Conservation (phyloP, 2,797 vertebrate species). For the Cercopithecus hamlyni region DNA sequence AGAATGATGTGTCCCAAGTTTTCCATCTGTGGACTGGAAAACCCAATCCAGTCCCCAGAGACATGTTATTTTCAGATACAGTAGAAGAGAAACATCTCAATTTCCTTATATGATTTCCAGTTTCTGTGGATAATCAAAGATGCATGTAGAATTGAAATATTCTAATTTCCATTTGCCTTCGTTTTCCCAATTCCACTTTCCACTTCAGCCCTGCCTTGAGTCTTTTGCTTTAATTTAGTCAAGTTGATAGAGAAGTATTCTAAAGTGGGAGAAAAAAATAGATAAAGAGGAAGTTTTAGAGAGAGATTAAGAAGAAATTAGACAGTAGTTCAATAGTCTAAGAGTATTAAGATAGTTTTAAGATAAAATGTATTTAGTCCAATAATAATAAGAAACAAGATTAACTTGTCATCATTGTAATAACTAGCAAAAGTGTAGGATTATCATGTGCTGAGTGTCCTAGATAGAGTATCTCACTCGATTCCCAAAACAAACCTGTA, state of each 20-base stretch:
- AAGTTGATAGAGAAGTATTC: not conserved
- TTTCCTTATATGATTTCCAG: not conserved
- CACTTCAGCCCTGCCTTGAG: not conserved
- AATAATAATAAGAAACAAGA: constrained; percentile 13
- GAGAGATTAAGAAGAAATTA: not conserved
- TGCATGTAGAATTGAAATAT: not conserved
- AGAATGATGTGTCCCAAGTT: not conserved
- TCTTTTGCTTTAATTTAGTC: not conserved
- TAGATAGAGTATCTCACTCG: not conserved
- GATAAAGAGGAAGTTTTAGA: not conserved
- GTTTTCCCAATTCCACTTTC: not conserved
- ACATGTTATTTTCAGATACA: not conserved
- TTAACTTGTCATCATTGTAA: not conserved
- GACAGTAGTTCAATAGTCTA: not conserved
- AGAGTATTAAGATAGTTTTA: not conserved
- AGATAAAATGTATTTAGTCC: constrained; percentile 1
- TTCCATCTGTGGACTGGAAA: not conserved
- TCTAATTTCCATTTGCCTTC: not conserved
- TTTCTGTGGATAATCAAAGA: not conserved
- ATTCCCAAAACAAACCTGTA: not conserved
- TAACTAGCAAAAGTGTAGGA: not conserved
- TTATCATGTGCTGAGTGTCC: not conserved
- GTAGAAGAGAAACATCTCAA: not conserved
- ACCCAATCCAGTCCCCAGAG: not conserved
- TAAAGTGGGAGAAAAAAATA: not conserved